Evolutionary conservation across 2,797 vertebrate genomes (phyloP).

Genomic region (Oreochromis grahami): DNA sequence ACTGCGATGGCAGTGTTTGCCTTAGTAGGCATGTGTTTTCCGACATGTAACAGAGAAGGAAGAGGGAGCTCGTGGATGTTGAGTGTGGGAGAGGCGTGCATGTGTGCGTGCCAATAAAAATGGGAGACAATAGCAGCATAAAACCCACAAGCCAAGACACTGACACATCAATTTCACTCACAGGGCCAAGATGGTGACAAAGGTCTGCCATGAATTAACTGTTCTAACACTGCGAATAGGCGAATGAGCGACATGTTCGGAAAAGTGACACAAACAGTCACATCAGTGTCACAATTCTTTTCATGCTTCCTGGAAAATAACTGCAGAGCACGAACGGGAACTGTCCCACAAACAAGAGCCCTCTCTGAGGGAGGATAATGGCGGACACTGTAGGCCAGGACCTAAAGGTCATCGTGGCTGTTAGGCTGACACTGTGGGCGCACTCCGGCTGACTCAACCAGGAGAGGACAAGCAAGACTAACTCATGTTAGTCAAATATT

Average conservation of each 20-base stretch:
- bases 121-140: background rate
- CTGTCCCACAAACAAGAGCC: conserved; percentile 49
- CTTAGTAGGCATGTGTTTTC: background rate
- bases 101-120: background rate
- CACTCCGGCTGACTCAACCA: conserved; percentile 59
- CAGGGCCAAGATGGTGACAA: background rate
- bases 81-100: background rate
- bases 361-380: conserved; percentile 58
- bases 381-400: conserved; percentile 56
- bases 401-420: conserved; percentile 52
- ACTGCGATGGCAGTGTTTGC: background rate
- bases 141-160: background rate
- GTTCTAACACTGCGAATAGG: conserved; percentile 3
- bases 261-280: conserved; percentile 47
- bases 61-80: background rate
- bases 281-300: conserved; percentile 35
- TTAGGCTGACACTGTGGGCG: conserved; percentile 39
- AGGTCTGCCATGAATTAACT: conserved; percentile 19
- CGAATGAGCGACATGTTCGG: conserved; percentile 22
- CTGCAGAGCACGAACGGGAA: conserved; percentile 53
- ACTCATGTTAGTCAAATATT: conserved; percentile 71
- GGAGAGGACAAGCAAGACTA: conserved; percentile 13
- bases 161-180: conserved; percentile 30
- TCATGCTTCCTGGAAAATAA: conserved; percentile 64
- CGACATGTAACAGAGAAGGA: background rate